Base-by-base conservation (phyloP, 2,113 vertebrate genomes). In the Benitochromis conjunctus region DNA sequence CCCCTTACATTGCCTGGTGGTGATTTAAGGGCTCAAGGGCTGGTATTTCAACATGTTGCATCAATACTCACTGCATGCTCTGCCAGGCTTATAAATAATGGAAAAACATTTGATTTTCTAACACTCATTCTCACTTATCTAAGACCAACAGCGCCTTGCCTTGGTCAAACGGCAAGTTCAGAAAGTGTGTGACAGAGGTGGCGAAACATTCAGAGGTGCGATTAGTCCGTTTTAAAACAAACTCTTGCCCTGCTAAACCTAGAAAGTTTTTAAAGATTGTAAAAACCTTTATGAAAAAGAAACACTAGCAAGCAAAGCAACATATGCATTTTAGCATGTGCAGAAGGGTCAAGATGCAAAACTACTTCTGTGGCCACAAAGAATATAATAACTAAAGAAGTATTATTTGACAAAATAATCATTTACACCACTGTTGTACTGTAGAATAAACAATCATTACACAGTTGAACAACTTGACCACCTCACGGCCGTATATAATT, bases 381-480 rank as follows among this genome's bases (percentile, higher is more conserved):
- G 19, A 57, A 78, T 55, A 84, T 76, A 51, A 6, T 31, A 79
- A 71, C 87, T 83, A 69, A 34, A 83, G 54, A 81, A 82, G 53
- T 43, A 56, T 69, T 83, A 43, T 71, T 79, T 74, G 38, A 82
- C 13, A 41, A 56, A 82, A 54, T 83, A 38, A 83, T 14, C 19
- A 19, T 58, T 31, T 14, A 34, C 31, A n/a, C 48, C 9, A 24
- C 31, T 48, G 18, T 51, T 76, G 29, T n/a, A 19, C n/a, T 36
- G 71, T 60, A 11, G 29, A 12, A 38, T 78, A 79, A 74, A 56
- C 34, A 57, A 43, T 81, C 82, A 56, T 92, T 88, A 83, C 19
- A 46, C 55, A 92, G 90, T 86, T 48, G 80, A 84, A 87, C 36
- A 58, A 58, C 26, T 82, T 86, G 83, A 88, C 79, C 64, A 76